phyloP scores from a whole-genome alignment of 2,888 invertebrate species.

The Lycia hirtaria region DNA sequence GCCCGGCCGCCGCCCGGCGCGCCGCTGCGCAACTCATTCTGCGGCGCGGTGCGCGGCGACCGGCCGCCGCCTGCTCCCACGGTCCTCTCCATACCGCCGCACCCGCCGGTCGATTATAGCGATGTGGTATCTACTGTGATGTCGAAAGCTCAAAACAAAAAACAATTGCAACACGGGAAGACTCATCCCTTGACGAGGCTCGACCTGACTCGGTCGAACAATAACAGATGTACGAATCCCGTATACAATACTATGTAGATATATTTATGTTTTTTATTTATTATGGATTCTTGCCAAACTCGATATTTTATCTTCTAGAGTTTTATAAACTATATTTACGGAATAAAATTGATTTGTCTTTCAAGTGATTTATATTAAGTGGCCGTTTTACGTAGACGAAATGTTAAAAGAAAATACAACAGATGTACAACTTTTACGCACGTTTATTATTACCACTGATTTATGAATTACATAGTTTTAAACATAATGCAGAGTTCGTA shows the following conservation, averaged over 20 bases:
- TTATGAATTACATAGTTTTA: neutral
- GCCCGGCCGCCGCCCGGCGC: conserved; percentile 53
- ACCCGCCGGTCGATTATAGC: conserved; percentile 77
- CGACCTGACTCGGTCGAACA: conserved; percentile 90
- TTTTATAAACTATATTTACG: conserved; percentile 84
- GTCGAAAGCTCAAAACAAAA: conserved; percentile 90
- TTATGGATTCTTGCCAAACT: conserved; percentile 85
- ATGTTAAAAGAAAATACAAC: conserved; percentile 79
- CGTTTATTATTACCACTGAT: conserved; percentile 55
- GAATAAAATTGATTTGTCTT: conserved; percentile 82
- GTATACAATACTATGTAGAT: conserved; percentile 96
- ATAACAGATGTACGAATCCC: conserved; percentile 89
- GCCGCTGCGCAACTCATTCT: conserved; percentile 33
- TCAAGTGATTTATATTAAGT: conserved; percentile 79
- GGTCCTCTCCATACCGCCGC: conserved; percentile 68
- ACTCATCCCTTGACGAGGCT: conserved; percentile 96
- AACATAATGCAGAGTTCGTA: no score
- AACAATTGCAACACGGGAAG: conserved; percentile 95
- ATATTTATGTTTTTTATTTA: conserved; percentile 80
- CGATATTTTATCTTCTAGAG: conserved; percentile 84
- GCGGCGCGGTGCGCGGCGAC: conserved; percentile 49
- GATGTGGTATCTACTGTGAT: conserved; percentile 88
- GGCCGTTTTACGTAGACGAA: conserved; percentile 81
- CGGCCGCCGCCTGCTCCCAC: conserved; percentile 73
- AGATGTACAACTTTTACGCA: conserved; percentile 78